Base-by-base conservation (phyloP, 1,140 invertebrate species). In the Diachasmimorpha longicaudata region DNA sequence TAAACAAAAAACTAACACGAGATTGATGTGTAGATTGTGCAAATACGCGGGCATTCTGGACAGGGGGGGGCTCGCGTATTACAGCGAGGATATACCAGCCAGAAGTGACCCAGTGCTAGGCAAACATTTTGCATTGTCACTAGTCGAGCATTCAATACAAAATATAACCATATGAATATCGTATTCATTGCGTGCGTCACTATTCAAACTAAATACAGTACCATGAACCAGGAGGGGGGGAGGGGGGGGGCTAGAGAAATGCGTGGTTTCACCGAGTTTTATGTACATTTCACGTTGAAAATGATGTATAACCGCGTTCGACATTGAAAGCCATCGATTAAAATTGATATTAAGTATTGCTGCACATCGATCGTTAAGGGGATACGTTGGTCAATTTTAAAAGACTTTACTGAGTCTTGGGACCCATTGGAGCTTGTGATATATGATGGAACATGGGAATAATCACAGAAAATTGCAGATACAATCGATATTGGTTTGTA, bases 61-160 rank as follows among this genome's bases (percentile, higher is more conserved):
- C 39, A 42, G 39, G 39, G 11, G 39, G 11, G 11, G 39, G 11
- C 9, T 42, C 25, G 25, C 55, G 55, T 55, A 63, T 23, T 63
- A 63, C 71, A 13, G 8, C 39, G 23, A 72, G 63, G 63, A 55
- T 63, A 73, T 52, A 39, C 55, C 9, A 5, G 16, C 11, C 6
- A 19, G 23, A 52, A 25, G 48, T 39, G 52, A 31, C 36, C 46
- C 19, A 72, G 48, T 42, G 21, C 71, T n/a, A 44, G 46, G 75
- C 48, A 73, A 78, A 76, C 72, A 71, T 72, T 72, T 70, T 52
- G 23, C 73, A 79, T 79, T 79, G 76, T 79, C 73, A 70, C 19
- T 58, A 19, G 21, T 23, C 31, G 46, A 74, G 63, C 75, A 48
- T 77, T 69, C 74, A 71, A 67, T 55, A 66, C 67, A 55, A 71